Evolutionary conservation across 2,113 vertebrate species (phyloP).

Genomic region (Carassius gibelio): DNA sequence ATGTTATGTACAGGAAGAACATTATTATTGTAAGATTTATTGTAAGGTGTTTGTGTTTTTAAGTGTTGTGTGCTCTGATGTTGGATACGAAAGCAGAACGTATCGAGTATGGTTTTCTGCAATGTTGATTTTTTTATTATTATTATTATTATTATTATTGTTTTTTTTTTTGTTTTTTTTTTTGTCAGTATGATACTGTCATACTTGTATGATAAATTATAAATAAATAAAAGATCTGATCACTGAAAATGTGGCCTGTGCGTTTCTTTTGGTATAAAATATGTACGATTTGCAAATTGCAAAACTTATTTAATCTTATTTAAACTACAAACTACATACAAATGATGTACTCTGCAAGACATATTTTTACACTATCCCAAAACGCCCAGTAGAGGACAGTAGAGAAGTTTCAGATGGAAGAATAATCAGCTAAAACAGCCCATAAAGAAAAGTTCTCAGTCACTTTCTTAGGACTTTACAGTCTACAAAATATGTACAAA

Average conservation of each 20-base stretch:
- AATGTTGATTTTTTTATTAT: not conserved
- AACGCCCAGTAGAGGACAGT: constrained; percentile 25
- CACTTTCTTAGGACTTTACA: not conserved
- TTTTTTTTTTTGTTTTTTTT: not conserved
- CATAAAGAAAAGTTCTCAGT: not conserved
- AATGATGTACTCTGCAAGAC: not conserved
- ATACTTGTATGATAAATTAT: too few relatives aligned
- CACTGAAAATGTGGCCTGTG: not conserved
- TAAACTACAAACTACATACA: too few relatives aligned
- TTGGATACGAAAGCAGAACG: not conserved
- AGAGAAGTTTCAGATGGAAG: not conserved
- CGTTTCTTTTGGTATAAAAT: not conserved
- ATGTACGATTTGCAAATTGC: not conserved
- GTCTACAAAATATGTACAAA: not conserved
- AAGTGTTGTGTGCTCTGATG: not conserved
- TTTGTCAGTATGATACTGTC: too few relatives aligned
- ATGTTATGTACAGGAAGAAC: not conserved
- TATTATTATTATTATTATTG: too few relatives aligned
- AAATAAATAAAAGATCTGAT: not conserved
- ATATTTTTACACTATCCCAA: not conserved
- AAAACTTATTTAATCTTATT: too few relatives aligned
- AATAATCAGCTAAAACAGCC: not conserved
- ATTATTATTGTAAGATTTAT: not conserved
- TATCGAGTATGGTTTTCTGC: not conserved
- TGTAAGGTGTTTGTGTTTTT: not conserved